Evolutionary conservation across 1,140 invertebrate species (phyloP), one percentile per base, ranked within the genome.

Genomic region (Nomia melanderi): DNA sequence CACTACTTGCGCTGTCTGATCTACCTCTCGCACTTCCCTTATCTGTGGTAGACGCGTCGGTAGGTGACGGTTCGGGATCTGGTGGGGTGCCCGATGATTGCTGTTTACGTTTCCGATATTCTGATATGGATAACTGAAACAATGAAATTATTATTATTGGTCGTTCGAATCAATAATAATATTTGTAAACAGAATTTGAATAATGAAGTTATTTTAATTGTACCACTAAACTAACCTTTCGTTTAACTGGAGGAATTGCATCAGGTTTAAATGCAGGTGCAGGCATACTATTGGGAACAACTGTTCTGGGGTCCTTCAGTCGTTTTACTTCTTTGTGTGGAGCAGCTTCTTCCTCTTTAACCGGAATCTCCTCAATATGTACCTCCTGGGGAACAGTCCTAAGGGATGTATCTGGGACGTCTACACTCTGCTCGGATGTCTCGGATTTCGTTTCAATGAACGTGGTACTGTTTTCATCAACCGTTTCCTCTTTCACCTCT

Each of bases 81-180:
- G 88, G 83, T 44, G 90, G 89, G 0, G 92, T 90, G 0, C 87
- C 88, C 5, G 88, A 83, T 6, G 91, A 93, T 31, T 93, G 90
- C 81, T 94, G 93, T 76, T 95, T 95, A 25, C 95, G 91, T 86
- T 95, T 94, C 25, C 95, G 92, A 86, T 96, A 96, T 82, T 96
- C 95, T 14, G 95, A 94, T 85, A 96, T 94, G 11, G 95, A 96
- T 12, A 96, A 91, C 95, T 96, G 73, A 2, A 93, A 78, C 17
- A 17, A 6, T n/a, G 20, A n/a, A n/a, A 50, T 8, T 8, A 7
- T 50, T n/a, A n/a, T n/a, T 50, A 50, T 5, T 36, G 8, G 33
- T 36, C 3, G 8, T 36, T 36, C 33, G 33, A 36, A 36, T 36
- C 8, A 36, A 36, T 36, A 5, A 36, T 36, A 36, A 36, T 36